These are phyloP conservation scores for Fregetta grallaria DNA, from an alignment of 2,113 vertebrate species.

Conservation along the genomic window DNA sequence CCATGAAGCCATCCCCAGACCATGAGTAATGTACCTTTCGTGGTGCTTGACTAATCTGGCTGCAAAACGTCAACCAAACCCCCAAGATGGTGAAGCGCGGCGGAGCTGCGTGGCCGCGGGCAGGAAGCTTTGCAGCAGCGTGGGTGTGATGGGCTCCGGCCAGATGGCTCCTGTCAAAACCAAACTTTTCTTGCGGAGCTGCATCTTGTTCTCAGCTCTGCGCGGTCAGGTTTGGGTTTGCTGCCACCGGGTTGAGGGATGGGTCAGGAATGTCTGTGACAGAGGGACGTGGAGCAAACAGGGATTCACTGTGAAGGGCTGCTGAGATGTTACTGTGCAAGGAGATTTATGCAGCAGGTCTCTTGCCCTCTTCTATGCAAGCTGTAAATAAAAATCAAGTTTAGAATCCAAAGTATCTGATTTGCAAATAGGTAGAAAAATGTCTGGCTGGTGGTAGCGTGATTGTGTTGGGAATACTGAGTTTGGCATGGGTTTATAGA, in stretches of 20 bases:
- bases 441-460: not conserved
- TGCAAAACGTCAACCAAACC: not conserved
- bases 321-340: not conserved
- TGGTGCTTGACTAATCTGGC: not conserved
- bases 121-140: not conserved
- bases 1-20: not conserved
- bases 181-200: not conserved
- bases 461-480: not conserved
- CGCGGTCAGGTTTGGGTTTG: not conserved
- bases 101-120: fast-evolving
- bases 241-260: not conserved
- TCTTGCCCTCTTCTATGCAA: not conserved
- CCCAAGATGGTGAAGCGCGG: not conserved
- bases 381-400: not conserved
- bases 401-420: not conserved
- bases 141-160: not conserved
- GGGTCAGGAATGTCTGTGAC: not conserved
- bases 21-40: not conserved
- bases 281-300: not conserved
- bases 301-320: not conserved
- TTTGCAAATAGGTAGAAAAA: not conserved
- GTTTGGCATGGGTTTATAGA: not conserved
- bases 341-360: not conserved
- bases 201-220: not conserved
- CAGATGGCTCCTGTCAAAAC: not conserved